phyloP scores from a whole-genome alignment of 2,113 vertebrate species.

The Balaeniceps rex region DNA sequence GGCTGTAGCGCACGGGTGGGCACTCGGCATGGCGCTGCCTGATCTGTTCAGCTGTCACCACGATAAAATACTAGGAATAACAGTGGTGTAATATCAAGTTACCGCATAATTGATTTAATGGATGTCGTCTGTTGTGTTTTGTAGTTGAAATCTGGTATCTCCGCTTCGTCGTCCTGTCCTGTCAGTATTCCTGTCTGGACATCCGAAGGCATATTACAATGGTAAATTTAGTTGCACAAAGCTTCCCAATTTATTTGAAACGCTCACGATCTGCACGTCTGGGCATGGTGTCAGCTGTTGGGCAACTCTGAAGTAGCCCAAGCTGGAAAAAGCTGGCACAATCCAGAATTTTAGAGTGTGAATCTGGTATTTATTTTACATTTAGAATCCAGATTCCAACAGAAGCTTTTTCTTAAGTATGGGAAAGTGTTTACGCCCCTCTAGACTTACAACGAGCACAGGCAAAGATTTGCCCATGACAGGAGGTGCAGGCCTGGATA shows the following conservation, averaged over 20 bases:
- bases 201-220: background rate
- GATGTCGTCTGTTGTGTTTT: background rate
- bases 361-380: background rate
- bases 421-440: background rate
- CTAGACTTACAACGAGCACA: background rate
- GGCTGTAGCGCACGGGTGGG: background rate
- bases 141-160: background rate
- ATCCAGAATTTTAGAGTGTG: background rate
- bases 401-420: background rate
- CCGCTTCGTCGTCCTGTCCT: background rate
- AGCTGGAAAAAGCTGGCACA: background rate
- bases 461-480: background rate
- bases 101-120: rapidly evolving
- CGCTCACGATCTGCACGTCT: rapidly evolving
- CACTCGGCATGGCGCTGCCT: too few species aligned
- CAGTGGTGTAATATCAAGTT: too few species aligned
- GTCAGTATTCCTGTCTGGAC: background rate
- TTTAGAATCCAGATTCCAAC: background rate
- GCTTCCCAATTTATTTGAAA: rapidly evolving
- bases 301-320: background rate
- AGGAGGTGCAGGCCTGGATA: background rate
- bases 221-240: background rate
- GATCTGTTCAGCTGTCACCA: rapidly evolving
- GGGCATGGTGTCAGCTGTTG: rapidly evolving
- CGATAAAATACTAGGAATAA: background rate